Evolutionary conservation across 2,888 invertebrate species (phyloP).

Genomic region (Fragum sueziense): DNA sequence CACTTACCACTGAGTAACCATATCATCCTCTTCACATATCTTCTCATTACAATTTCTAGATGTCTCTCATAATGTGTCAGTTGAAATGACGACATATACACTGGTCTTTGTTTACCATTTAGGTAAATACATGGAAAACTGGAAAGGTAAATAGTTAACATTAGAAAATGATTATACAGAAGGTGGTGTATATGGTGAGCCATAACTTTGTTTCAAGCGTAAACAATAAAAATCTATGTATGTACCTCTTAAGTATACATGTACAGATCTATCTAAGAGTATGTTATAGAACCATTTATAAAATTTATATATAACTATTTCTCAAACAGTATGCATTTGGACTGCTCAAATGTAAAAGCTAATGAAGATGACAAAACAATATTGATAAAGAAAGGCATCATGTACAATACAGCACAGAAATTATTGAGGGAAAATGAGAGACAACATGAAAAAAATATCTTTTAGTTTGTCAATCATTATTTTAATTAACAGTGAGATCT

Average conservation of each 20-base stretch:
- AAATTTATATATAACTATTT: no score
- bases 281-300: background rate
- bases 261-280: background rate
- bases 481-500: no score
- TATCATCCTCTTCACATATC: constrained; percentile 13
- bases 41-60: background rate
- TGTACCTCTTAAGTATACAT: background rate
- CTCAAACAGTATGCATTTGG: no score
- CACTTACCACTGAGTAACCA: constrained; percentile 17
- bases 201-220: background rate
- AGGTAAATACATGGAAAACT: background rate
- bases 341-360: no score
- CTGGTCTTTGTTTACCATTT: background rate
- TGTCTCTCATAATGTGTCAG: constrained; percentile 2
- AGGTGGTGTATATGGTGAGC: background rate
- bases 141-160: background rate
- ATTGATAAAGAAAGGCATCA: no score
- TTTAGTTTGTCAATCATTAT: no score
- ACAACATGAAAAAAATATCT: no score
- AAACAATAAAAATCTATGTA: background rate
- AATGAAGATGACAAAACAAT: no score
- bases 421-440: background rate
- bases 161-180: background rate
- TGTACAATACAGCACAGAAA: no score
- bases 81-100: background rate